phyloP scores from a whole-genome alignment of 2,797 vertebrate genomes.

The Peromyscus melanophrys region DNA sequence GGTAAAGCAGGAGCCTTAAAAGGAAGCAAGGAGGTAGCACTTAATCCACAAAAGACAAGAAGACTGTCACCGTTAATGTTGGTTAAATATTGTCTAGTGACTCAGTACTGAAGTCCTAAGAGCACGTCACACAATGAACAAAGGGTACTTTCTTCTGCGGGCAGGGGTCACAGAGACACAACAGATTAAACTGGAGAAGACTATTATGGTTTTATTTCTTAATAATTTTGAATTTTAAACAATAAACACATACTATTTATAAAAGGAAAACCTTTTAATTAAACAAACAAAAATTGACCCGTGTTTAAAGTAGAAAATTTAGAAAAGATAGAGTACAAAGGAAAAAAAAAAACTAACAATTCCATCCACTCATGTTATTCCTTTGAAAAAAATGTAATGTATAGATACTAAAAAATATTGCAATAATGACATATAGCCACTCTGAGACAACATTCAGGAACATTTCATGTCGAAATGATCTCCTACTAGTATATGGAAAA shows the following conservation, averaged over 20 bases:
- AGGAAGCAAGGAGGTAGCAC: not conserved
- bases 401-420: not conserved
- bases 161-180: not conserved
- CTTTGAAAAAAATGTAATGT: not conserved
- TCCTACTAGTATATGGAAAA: not conserved
- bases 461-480: not conserved
- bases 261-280: not conserved
- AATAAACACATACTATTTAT: not conserved
- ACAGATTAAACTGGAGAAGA: not conserved
- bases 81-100: constrained; percentile 57
- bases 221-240: not conserved
- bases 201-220: too few species aligned
- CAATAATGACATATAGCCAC: not conserved
- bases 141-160: not conserved
- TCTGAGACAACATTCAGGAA: not conserved
- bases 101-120: not conserved
- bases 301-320: not conserved
- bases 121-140: not conserved
- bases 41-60: not conserved
- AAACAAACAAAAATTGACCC: not conserved
- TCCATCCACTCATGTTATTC: not conserved
- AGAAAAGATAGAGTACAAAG: not conserved
- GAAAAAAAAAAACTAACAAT: not conserved
- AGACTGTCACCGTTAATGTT: not conserved
- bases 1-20: not conserved